phyloP scores from a whole-genome alignment of 2,888 invertebrate genomes.

The Euclidia mi region DNA sequence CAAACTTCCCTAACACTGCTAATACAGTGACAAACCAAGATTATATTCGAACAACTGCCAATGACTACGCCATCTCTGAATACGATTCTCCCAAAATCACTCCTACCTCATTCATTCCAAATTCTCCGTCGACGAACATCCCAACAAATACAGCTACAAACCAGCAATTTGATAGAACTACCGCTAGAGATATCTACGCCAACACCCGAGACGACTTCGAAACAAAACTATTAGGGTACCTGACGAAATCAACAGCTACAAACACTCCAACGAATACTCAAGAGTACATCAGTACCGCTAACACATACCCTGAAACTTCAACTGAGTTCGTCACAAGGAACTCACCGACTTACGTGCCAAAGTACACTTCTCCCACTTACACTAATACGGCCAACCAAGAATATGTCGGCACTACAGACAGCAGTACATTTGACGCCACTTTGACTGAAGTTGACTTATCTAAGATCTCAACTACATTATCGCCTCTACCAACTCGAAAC shows the following conservation, averaged over 20 bases:
- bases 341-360: slow-evolving; percentile 39
- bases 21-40: slow-evolving; percentile 38
- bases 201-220: slow-evolving; percentile 34
- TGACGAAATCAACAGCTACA: slow-evolving; percentile 36
- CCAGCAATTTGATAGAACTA: slow-evolving; percentile 31
- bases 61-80: slow-evolving; percentile 34
- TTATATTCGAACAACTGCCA: slow-evolving; percentile 35
- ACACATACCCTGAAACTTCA: slow-evolving; percentile 42
- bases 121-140: slow-evolving; percentile 30
- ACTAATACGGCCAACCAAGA: slow-evolving; percentile 40
- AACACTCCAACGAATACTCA: slow-evolving; percentile 40
- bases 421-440: slow-evolving; percentile 30
- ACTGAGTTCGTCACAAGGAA: slow-evolving; percentile 40
- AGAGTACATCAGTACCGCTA: slow-evolving; percentile 28
- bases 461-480: slow-evolving; percentile 42
- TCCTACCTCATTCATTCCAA: slow-evolving; percentile 30
- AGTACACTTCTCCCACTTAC: slow-evolving; percentile 40
- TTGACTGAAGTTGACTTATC: slow-evolving; percentile 33
- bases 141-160: slow-evolving; percentile 33
- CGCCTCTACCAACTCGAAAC: slow-evolving; percentile 26
- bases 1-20: slow-evolving; percentile 38
- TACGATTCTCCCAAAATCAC: slow-evolving; percentile 35
- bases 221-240: slow-evolving; percentile 35
- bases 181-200: slow-evolving; percentile 26
- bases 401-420: slow-evolving; percentile 27